Evolutionary conservation across 2,888 invertebrate species (phyloP).

Genomic region (Metallyticus violacea): DNA sequence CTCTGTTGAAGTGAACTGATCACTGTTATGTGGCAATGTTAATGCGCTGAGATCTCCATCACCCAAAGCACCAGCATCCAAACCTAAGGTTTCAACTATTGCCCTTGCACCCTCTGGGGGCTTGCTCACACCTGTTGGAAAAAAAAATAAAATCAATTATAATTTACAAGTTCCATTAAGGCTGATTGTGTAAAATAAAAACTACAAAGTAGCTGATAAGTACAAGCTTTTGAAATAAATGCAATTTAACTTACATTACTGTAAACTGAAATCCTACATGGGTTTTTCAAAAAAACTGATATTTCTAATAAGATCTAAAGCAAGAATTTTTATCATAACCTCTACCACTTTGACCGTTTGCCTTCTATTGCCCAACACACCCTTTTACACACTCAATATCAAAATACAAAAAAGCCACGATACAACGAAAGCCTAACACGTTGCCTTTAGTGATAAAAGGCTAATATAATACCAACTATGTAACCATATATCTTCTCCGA

Average conservation of each 20-base stretch:
- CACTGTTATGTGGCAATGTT: conserved; percentile 38
- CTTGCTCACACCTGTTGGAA: conserved; percentile 25
- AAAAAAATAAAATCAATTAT: not conserved
- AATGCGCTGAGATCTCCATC: conserved; percentile 44
- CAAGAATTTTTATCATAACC: not conserved
- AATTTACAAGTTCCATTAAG: too few relatives aligned
- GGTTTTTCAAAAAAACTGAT: too few relatives aligned
- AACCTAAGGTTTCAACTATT: conserved; percentile 42
- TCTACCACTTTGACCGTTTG: not conserved
- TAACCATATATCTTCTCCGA: not conserved
- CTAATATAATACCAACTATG: not conserved
- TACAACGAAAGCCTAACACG: not conserved
- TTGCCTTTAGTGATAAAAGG: not conserved
- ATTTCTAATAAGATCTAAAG: too few relatives aligned
- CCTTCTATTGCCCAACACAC: not conserved
- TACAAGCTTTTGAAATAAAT: too few relatives aligned
- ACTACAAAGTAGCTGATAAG: too few relatives aligned
- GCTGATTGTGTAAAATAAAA: too few relatives aligned
- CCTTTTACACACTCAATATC: not conserved
- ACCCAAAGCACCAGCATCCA: conserved; percentile 41
- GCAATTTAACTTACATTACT: too few relatives aligned
- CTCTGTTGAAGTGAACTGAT: conserved; percentile 41
- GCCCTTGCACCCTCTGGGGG: conserved; percentile 38
- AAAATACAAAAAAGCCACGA: not conserved
- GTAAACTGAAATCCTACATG: too few relatives aligned